Conservation (phyloP, 1,140 invertebrate genomes). For the Lordiphosa mommai region DNA sequence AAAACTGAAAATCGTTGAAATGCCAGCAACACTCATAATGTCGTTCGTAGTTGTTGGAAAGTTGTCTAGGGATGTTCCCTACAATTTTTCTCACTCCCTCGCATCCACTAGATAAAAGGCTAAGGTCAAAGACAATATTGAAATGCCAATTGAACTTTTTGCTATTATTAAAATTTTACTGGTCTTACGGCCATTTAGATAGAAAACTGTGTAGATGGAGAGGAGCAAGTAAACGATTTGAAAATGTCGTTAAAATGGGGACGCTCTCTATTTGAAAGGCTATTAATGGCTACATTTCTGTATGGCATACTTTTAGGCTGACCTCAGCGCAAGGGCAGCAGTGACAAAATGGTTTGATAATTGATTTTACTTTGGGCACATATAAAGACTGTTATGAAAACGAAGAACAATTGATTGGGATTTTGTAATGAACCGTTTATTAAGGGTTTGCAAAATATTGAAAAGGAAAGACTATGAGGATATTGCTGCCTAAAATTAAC, state of each 20-base stretch:
- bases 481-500: too few relatives aligned
- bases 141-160: conserved; percentile 75
- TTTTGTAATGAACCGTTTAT: too few relatives aligned
- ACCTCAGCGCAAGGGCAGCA: neutral
- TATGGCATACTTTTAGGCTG: conserved; percentile 6
- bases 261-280: neutral
- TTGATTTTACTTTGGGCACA: conserved; percentile 3
- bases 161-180: conserved; percentile 68
- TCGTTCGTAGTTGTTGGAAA: conserved; percentile 25
- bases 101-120: conserved; percentile 55
- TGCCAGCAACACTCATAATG: conserved; percentile 77
- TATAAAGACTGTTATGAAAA: neutral
- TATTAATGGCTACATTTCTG: conserved; percentile 6
- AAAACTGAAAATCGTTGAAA: conserved; percentile 78
- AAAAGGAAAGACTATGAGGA: too few relatives aligned
- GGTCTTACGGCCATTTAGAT: conserved; percentile 8
- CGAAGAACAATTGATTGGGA: neutral
- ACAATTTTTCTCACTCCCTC: conserved; percentile 15
- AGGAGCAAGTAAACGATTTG: conserved; percentile 6
- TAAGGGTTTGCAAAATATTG: too few relatives aligned
- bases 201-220: neutral
- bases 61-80: conserved; percentile 2
- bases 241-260: conserved; percentile 14
- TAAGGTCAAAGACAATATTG: conserved; percentile 77
- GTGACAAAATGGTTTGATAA: neutral